Conservation (phyloP, 2,113 vertebrate genomes). For the Opisthocomus hoazin region DNA sequence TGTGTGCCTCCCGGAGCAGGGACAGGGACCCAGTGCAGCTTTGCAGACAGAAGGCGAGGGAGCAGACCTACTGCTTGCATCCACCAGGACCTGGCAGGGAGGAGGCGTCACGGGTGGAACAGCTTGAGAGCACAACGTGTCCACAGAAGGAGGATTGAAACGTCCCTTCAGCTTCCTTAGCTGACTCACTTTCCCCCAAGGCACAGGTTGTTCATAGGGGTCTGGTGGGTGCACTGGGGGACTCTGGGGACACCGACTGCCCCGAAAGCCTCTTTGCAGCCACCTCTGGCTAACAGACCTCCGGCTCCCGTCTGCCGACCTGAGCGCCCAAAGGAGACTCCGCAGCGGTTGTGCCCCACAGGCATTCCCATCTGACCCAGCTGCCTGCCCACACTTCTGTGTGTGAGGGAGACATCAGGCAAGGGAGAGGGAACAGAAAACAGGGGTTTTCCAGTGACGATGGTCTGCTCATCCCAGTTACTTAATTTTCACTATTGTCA, state of each 20-base stretch:
- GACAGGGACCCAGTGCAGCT: background rate
- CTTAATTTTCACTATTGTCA: background rate
- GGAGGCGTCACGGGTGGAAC: fast-evolving
- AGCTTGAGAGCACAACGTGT: background rate
- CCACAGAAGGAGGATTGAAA: background rate
- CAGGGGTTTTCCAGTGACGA: background rate
- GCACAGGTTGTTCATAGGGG: background rate
- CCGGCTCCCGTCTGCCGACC: fast-evolving
- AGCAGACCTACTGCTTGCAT: background rate
- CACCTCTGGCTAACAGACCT: background rate
- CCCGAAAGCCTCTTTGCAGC: background rate
- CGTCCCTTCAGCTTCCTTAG: background rate
- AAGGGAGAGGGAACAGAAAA: background rate
- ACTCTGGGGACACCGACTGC: background rate
- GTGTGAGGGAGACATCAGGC: background rate
- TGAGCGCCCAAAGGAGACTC: fast-evolving
- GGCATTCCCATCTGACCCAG: background rate
- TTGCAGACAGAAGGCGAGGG: background rate
- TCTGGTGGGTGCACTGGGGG: background rate
- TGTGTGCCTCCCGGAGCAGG: background rate
- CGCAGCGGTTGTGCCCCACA: fast-evolving
- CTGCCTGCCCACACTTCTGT: background rate
- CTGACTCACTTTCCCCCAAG: background rate
- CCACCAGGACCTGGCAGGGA: background rate
- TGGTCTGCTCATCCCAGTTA: background rate